Evolutionary conservation across 1,140 invertebrate genomes (phyloP).

Genomic region (Leptinotarsa defecta): DNA sequence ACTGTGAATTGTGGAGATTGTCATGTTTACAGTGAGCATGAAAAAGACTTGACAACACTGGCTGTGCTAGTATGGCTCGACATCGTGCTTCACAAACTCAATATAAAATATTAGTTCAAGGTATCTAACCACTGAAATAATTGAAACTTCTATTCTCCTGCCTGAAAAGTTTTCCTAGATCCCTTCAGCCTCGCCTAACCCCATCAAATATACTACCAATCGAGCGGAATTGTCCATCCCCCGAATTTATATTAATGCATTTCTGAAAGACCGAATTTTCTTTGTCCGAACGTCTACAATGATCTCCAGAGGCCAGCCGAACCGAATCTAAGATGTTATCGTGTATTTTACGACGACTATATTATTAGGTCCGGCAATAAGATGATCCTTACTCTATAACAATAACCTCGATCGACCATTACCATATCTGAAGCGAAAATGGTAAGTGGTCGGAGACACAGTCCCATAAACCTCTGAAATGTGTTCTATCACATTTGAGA

Average conservation of each 20-base stretch:
- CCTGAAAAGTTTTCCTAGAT: not conserved
- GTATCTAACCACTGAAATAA: too few relatives aligned
- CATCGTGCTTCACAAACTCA: too few relatives aligned
- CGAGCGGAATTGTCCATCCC: not conserved
- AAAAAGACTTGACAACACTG: too few relatives aligned
- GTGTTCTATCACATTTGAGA: conserved; percentile 42
- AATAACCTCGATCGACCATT: conserved; percentile 46
- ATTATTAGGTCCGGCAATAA: conserved; percentile 15
- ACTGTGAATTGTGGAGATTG: too few relatives aligned
- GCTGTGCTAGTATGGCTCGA: too few relatives aligned
- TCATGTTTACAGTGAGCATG: too few relatives aligned
- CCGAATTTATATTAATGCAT: not conserved
- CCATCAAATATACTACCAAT: not conserved
- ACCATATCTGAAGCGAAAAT: conserved; percentile 49
- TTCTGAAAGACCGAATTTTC: not conserved
- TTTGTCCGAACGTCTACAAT: not conserved
- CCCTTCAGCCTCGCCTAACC: not conserved
- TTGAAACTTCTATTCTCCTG: too few relatives aligned
- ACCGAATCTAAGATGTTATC: conserved; percentile 16
- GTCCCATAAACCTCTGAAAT: conserved; percentile 48
- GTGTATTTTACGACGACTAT: conserved; percentile 20
- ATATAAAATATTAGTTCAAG: too few relatives aligned
- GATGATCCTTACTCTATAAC: conserved; percentile 33
- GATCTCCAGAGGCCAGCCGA: not conserved
- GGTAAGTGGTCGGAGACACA: conserved; percentile 46